phyloP scores from a whole-genome alignment of 2,888 invertebrate genomes.

The Agapostemon virescens region DNA sequence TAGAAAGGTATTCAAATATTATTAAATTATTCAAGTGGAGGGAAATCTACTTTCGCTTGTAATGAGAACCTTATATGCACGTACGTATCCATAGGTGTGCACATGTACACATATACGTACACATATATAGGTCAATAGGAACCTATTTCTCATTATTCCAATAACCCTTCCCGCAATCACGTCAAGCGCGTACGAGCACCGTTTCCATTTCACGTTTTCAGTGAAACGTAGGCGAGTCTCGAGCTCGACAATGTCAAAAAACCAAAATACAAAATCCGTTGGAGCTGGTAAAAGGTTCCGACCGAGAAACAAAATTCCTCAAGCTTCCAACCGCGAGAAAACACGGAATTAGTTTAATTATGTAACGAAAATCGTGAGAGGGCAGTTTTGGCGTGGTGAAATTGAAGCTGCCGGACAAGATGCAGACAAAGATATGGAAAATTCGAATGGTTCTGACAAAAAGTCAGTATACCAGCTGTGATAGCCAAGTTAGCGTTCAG shows the following conservation, averaged over 20 bases:
- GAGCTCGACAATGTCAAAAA: background rate
- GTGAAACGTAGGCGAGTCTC: background rate
- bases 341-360: conserved; percentile 43
- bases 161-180: background rate
- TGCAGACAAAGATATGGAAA: background rate
- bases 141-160: conserved; percentile 27
- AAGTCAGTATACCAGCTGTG: conserved; percentile 71
- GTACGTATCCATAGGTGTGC: background rate
- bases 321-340: background rate
- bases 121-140: conserved; percentile 42
- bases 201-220: background rate
- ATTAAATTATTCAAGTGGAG: background rate
- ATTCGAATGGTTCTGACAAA: conserved; percentile 28
- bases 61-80: conserved; percentile 11
- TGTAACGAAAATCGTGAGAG: conserved; percentile 44
- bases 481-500: conserved; percentile 57
- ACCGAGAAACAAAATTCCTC: background rate
- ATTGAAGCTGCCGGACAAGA: background rate
- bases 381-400: conserved; percentile 29
- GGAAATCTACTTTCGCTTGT: conserved; percentile 36
- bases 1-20: background rate
- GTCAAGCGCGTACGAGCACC: background rate
- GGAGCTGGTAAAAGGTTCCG: background rate
- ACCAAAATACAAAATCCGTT: conserved; percentile 14
- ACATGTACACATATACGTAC: no score